Evolutionary conservation across 2,113 vertebrate species (phyloP).

Genomic region (Nothoprocta perdicaria): DNA sequence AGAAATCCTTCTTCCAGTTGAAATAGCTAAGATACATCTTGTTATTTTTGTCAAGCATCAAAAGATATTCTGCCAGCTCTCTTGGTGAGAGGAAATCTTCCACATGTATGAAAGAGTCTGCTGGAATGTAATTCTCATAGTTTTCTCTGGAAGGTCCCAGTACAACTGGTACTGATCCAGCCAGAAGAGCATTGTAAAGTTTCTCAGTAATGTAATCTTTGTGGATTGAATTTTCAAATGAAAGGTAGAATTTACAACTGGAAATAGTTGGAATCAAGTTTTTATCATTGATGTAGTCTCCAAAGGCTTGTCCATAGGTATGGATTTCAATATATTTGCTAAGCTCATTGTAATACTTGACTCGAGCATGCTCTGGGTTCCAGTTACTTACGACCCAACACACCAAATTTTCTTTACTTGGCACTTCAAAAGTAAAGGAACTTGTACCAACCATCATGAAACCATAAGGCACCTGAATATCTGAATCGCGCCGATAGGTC

Average conservation of each 20-base stretch:
- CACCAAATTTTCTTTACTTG: constrained; percentile 93
- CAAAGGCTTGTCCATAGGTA: constrained; percentile 93
- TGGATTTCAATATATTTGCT: constrained; percentile 95
- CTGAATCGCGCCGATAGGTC: constrained; percentile 93
- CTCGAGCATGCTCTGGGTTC: constrained; percentile 92
- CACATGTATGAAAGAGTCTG: constrained; percentile 94
- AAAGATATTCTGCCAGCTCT: constrained; percentile 93
- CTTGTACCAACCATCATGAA: constrained; percentile 87
- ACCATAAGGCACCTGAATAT: constrained; percentile 98
- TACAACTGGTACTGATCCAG: constrained; percentile 93
- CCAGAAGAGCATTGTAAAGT: constrained; percentile 93
- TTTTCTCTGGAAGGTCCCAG: constrained; percentile 92
- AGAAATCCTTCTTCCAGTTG: constrained; percentile 94
- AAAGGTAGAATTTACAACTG: constrained; percentile 95
- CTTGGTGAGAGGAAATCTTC: constrained; percentile 93
- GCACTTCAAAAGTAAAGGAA: constrained; percentile 89
- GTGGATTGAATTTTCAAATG: constrained; percentile 97
- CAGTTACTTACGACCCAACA: constrained; percentile 99
- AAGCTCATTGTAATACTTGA: constrained; percentile 96
- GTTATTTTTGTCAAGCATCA: constrained; percentile 93
- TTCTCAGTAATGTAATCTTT: constrained; percentile 98
- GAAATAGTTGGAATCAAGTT: constrained; percentile 94
- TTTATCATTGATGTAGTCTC: constrained; percentile 90
- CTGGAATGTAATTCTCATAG: constrained; percentile 95
- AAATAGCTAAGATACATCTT: constrained; percentile 94